Evolutionary conservation across 2,113 vertebrate genomes (phyloP), one percentile per base, ranked within the genome.

Genomic region (Albula glossodonta): DNA sequence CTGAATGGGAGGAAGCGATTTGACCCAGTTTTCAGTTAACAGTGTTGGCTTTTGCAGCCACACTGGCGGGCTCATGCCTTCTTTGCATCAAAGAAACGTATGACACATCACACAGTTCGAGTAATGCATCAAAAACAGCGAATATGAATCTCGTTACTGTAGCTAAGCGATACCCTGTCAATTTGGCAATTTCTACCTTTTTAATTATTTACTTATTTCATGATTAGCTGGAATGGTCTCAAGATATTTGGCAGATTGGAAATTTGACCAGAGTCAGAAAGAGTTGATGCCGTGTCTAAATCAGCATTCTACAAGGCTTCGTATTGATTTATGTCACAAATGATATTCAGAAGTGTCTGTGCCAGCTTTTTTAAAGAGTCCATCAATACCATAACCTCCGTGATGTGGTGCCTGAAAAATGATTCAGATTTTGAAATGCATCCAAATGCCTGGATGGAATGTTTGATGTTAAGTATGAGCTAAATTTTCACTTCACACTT

Each of bases 191-290:
- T 91, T 90, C 82, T 92, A 90, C 86, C 89, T 85, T 85, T 88
- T 81, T 86, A 86, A 89, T 90, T 89, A 91, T 88, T 92, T 87
- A 91, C 91, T 91, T 91, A 91, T 88, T 84, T 88, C 83, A 83
- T 90, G 85, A 90, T 88, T 89, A 87, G 89, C 86, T 86, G 86
- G 85, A 84, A 91, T 78, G 79, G 77, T 78, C 83, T 78, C 41
- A 48, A 79, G 74, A 74, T 52, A 19, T 78, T 51, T 74, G 15
- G 70, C 83, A 79, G 83, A 52, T 84, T 25, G 12, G 4, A 70
- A 49, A 70, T 74, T 25, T 74, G 31, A 22, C 63, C 19, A 19
- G 56, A 60, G 22, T 70, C 22, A 70, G 63, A 70, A 70, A 70
- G 5, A 10, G 70, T 74, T n/a, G n/a, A 1, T 31, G 83, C 63